Evolutionary conservation across 2,113 vertebrate species (phyloP).

Genomic region (Platichthys flesus): DNA sequence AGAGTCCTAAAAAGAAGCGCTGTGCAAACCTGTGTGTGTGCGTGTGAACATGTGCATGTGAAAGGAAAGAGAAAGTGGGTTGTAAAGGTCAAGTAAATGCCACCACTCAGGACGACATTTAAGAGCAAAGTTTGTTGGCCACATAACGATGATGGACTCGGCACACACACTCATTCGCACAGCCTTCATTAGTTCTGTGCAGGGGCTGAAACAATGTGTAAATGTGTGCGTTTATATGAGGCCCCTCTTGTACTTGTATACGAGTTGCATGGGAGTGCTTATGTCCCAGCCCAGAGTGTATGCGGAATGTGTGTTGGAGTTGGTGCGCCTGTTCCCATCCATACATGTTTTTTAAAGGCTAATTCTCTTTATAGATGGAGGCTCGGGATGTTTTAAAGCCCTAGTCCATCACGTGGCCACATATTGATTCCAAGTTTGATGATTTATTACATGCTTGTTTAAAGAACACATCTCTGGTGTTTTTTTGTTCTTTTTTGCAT

Average conservation of each 20-base stretch:
- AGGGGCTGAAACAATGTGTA: background rate
- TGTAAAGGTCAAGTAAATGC: slow-evolving; percentile 77
- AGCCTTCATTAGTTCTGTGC: slow-evolving; percentile 8
- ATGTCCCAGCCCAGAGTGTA: background rate
- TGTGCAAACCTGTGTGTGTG: background rate
- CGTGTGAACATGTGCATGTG: background rate
- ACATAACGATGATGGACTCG: slow-evolving; percentile 59
- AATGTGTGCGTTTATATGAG: background rate
- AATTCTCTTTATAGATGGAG: slow-evolving; percentile 35
- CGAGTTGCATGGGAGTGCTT: slow-evolving; percentile 8
- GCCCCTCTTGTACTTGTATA: background rate
- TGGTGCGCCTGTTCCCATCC: background rate
- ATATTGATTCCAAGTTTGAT: slow-evolving; percentile 52
- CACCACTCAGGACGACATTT: slow-evolving; percentile 59
- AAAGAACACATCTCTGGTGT: slow-evolving; percentile 41
- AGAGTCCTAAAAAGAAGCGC: too few relatives aligned
- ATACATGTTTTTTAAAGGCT: slow-evolving; percentile 44
- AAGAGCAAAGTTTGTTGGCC: slow-evolving; percentile 66
- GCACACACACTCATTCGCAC: slow-evolving; percentile 2
- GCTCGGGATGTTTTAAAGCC: slow-evolving; percentile 30
- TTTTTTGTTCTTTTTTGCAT: slow-evolving; percentile 39
- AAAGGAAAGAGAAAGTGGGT: slow-evolving; percentile 31
- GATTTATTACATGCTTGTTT: slow-evolving; percentile 54
- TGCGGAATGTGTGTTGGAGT: background rate
- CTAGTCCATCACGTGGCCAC: slow-evolving; percentile 32